phyloP scores from a whole-genome alignment of 2,113 vertebrate genomes.

The Spheniscus mendiculus region DNA sequence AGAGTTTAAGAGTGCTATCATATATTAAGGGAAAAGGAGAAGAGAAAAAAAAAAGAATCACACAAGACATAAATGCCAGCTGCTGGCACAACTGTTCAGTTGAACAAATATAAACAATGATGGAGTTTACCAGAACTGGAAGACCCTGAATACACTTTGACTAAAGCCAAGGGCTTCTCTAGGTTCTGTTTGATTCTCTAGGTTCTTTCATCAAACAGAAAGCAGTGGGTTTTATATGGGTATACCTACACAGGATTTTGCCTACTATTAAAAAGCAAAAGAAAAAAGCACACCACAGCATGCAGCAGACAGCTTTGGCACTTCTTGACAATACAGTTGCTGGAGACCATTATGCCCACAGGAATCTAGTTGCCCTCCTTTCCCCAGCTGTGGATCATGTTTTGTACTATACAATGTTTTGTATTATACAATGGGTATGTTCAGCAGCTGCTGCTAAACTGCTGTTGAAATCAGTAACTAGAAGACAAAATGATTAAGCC shows the following conservation, averaged over 20 bases:
- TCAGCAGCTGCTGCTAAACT: background rate
- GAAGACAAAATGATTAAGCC: background rate
- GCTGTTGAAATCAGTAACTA: background rate
- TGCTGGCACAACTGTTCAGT: background rate
- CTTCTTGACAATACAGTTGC: background rate
- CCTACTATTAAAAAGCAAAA: background rate
- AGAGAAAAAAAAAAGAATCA: background rate
- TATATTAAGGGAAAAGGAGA: background rate
- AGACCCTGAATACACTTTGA: background rate
- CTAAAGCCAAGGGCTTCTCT: background rate
- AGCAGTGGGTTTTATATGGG: background rate
- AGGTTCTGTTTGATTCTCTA: background rate
- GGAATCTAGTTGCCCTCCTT: background rate
- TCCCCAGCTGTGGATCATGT: background rate
- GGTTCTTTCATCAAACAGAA: background rate
- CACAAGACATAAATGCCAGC: background rate
- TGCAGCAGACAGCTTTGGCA: rapidly evolving
- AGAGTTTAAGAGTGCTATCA: background rate
- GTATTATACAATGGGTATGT: background rate
- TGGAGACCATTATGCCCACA: background rate
- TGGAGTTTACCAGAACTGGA: background rate
- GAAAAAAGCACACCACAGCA: background rate
- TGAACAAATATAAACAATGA: background rate
- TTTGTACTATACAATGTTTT: background rate
- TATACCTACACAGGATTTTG: background rate